Evolutionary conservation across 2,888 invertebrate genomes (phyloP).

Genomic region (Theretra japonica): DNA sequence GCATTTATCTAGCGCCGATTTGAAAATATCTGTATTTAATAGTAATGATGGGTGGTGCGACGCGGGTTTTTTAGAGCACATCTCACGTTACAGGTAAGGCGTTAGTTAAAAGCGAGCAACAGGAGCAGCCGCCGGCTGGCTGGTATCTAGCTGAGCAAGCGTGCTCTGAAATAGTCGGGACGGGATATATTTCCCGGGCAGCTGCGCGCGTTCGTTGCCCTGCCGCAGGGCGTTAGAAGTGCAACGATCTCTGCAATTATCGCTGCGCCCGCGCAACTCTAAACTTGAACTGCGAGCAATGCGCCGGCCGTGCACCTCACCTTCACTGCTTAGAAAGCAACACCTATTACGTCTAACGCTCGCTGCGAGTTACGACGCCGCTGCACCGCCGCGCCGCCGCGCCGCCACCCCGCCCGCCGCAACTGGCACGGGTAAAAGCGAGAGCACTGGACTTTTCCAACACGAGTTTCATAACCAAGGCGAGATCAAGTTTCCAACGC

Average conservation of each 20-base stretch:
- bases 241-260: slow-evolving; percentile 81
- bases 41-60: slow-evolving; percentile 4
- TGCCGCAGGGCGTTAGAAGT: slow-evolving; percentile 80
- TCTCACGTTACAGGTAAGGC: slow-evolving; percentile 73
- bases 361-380: slow-evolving; percentile 38
- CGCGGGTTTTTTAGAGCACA: slow-evolving; percentile 48
- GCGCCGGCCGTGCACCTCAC: slow-evolving; percentile 74
- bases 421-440: slow-evolving; percentile 71
- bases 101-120: slow-evolving; percentile 59
- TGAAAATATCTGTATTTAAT: background rate
- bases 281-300: slow-evolving; percentile 80
- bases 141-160: slow-evolving; percentile 68
- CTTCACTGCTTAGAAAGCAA: slow-evolving; percentile 83
- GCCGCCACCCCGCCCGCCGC: background rate
- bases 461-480: slow-evolving; percentile 25
- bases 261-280: slow-evolving; percentile 67
- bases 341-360: slow-evolving; percentile 72
- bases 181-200: slow-evolving; percentile 84
- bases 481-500: slow-evolving; percentile 27
- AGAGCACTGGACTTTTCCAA: slow-evolving; percentile 55
- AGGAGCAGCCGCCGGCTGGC: slow-evolving; percentile 53
- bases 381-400: background rate
- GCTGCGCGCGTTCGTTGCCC: slow-evolving; percentile 83
- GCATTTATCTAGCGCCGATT: background rate
- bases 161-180: slow-evolving; percentile 82